Evolutionary conservation across 2,797 vertebrate genomes (phyloP).

Genomic region (Aldrovandia affinis): DNA sequence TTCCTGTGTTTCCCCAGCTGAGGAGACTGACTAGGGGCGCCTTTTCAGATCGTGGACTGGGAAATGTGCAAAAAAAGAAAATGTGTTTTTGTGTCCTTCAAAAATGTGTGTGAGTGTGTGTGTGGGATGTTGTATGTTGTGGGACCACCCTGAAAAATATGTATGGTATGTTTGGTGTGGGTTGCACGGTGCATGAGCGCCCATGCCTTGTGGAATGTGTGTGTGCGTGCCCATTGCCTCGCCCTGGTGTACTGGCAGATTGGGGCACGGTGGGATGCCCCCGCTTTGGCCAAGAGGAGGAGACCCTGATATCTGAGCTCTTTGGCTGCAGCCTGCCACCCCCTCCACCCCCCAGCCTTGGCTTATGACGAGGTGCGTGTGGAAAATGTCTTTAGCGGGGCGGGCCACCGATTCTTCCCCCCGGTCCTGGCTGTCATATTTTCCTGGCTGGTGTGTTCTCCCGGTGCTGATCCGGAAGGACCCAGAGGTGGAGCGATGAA

Average conservation of each 20-base stretch:
- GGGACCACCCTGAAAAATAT: background rate
- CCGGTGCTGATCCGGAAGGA: constrained; percentile 7
- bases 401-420: constrained; percentile 2
- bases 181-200: background rate
- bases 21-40: background rate
- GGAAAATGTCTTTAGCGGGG: constrained; percentile 38
- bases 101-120: constrained; percentile 22
- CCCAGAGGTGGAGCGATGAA: background rate
- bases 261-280: constrained; percentile 51
- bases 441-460: constrained; percentile 7
- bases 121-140: background rate
- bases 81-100: constrained; percentile 17
- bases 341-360: constrained; percentile 18
- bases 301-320: constrained; percentile 33
- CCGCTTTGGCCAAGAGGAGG: constrained; percentile 39
- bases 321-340: background rate
- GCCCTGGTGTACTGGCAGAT: constrained; percentile 49
- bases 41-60: no score
- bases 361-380: constrained; percentile 32
- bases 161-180: background rate
- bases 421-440: constrained; percentile 26
- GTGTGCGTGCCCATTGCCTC: constrained; percentile 9
- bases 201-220: background rate
- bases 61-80: no score
- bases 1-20: background rate